Base-by-base conservation (phyloP, 2,113 vertebrate species). In the Brachypteracias leptosomus region DNA sequence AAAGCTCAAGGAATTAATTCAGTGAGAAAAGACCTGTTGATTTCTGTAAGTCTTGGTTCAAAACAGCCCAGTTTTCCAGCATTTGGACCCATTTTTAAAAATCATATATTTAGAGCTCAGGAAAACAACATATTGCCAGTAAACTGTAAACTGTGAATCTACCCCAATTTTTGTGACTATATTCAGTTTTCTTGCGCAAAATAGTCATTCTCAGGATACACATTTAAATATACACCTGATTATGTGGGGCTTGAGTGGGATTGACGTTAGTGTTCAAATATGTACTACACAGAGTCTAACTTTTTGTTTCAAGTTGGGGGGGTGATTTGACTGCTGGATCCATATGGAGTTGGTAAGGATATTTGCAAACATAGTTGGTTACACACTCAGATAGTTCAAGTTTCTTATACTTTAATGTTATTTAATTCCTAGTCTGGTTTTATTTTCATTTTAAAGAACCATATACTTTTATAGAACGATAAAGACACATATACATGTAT, bases 361-460 rank as follows among this genome's bases (percentile, higher is more conserved):
- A 89, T 78, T 90, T 90, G 40, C 52, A 89, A 94, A 78, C 44
- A 78, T 4, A 25, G 25, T 36, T 77, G 19, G 44, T 84, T 77
- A 59, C 17, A 80, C 29, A 58, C 2, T 51, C 20, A 24, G 33
- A 70, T 42, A 51, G 42, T 65, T 87, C 54, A 90, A 83, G 29
- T 63, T 94, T 93, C 84, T 91, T 75, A 78, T 85, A 82, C 65
- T 89, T 88, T 79, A 88, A 57, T 61, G 10, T 76, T 62, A 44
- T 44, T 79, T 79, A 82, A 72, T 89, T 82, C 63, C 25, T 79
- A 46, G 16, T 80, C n/a, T 79, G 62, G 8, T 70, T 92, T 81
- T 84, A 42, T 92, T 92, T 96, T 94, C 13, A 36, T 80, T 93
- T 77, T 75, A 90, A 93, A 67, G 79, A 85, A 61, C 10, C 9